Base-by-base conservation (phyloP, 2,797 vertebrate genomes). In the Tangara arthus region DNA sequence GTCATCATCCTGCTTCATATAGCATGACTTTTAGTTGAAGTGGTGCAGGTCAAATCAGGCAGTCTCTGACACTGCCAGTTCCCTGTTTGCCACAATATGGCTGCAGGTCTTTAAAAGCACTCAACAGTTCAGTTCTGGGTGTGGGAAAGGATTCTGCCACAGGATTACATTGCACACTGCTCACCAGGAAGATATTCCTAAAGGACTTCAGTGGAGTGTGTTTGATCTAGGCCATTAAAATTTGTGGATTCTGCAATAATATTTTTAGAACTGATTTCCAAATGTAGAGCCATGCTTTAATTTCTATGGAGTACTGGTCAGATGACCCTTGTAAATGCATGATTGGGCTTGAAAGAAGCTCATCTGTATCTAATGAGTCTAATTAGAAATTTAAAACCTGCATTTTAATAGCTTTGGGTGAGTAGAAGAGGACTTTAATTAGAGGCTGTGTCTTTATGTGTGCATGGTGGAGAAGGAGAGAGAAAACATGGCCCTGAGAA, bases 401-500 rank as follows among this genome's bases (percentile, higher is more conserved):
- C 12, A 22, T 64, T 89, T 93, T 87, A 71, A 11, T 80, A 55
- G 47, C 32, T 90, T 78, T 4, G 2, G 5, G 15, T 69, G 32
- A 76, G 16, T 49, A 68, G 42, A 55, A 81, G 18, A 60, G 14
- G 17, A 46, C 70, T 84, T 59, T 34, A 53, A 27, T 64, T 4
- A 32, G 35, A 59, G 24, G 6, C 26, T 71, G 6, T n/a, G 2
- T 78, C 44, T 75, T 88, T 37, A 53, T 26, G 1, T 55, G 8
- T 44, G 9, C 0, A 0, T 61, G 19, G 5, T 47, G 12, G 4
- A 2, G 9, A 12, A 12, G 11, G 3, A 3, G 8, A 39, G 24
- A 72, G 63, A 21, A 82, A 76, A 15, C 4, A 15, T 63, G 28
- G 53, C 47, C 28, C 26, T 65, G 26, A 17, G 30, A 87, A 80